Percentiles rank a stretch among this genome's conserved stretches.
phyloP scores from a whole-genome alignment of 2,113 vertebrate species.

The Oreochromis tanganicae region DNA sequence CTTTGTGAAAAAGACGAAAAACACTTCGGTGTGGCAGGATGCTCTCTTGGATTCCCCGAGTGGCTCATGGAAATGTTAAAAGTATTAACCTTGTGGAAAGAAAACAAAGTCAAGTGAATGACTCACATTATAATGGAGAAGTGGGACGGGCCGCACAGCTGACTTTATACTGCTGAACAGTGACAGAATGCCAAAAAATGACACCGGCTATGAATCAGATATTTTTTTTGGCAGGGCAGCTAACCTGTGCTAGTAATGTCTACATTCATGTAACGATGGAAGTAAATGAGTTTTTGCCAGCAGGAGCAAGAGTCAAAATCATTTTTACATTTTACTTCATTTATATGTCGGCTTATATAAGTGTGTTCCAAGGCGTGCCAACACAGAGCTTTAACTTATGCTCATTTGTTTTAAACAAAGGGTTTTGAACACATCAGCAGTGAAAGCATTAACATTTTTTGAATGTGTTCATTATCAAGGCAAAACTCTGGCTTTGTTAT shows the following conservation, averaged over 20 bases:
- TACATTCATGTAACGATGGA: not conserved
- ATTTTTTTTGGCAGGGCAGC: not conserved
- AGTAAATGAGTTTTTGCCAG: not conserved
- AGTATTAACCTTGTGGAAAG: slow-evolving; percentile 2
- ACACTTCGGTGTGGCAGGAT: not conserved
- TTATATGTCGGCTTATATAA: not conserved
- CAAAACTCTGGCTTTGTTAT: not conserved
- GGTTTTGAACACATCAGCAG: not conserved
- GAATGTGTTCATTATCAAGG: not conserved
- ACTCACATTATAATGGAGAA: not conserved
- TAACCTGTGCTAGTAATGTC: not conserved
- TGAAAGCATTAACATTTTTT: not conserved
- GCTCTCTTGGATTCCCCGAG: not conserved
- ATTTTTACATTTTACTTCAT: not conserved
- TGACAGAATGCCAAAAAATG: not conserved
- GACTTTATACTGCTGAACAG: not conserved
- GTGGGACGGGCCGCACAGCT: not conserved
- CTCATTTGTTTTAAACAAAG: not conserved
- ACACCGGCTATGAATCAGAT: not conserved
- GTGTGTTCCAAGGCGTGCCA: not conserved
- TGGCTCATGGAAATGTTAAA: slow-evolving; percentile 10
- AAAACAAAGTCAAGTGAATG: slow-evolving; percentile 33
- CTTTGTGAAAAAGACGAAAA: not conserved
- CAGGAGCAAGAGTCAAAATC: not conserved
- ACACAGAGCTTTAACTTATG: not conserved